Conservation (phyloP, 2,888 invertebrate species). For the Boloria euphrosyne region DNA sequence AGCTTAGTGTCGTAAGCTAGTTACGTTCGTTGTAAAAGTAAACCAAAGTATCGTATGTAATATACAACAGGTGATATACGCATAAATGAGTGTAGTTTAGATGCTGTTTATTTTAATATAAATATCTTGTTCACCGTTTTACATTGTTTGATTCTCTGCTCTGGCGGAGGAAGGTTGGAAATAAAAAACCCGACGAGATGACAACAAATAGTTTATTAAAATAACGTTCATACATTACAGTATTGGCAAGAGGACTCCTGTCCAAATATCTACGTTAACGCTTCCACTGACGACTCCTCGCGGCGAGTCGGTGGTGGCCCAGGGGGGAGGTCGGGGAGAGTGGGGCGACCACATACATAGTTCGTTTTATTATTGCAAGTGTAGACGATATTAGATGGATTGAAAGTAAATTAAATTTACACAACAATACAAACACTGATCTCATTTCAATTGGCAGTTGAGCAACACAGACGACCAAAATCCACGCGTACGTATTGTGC, state of each 20-base stretch:
- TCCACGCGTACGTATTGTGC: too few relatives aligned
- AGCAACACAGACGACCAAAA: too few relatives aligned
- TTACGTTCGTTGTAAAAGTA: conserved; percentile 64
- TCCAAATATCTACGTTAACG: conserved; percentile 48
- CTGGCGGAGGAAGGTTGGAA: conserved; percentile 2
- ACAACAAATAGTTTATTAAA: conserved; percentile 69
- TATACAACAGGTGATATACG: conserved; percentile 44
- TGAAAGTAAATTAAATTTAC: too few relatives aligned
- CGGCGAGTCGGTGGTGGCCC: not conserved
- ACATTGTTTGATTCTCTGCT: conserved; percentile 7
- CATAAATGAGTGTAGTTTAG: conserved; percentile 16
- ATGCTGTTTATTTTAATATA: conserved; percentile 10
- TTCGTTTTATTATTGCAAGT: not conserved
- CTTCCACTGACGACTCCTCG: not conserved
- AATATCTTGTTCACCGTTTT: conserved; percentile 14
- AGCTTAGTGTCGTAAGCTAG: not conserved
- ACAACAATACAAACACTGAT: too few relatives aligned
- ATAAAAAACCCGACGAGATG: conserved; percentile 48
- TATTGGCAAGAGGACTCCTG: conserved; percentile 60
- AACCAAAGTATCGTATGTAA: conserved; percentile 76
- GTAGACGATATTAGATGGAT: not conserved
- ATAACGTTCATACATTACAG: conserved; percentile 59
- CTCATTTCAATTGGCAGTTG: too few relatives aligned
- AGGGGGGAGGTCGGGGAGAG: not conserved
- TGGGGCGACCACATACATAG: not conserved